phyloP scores from a whole-genome alignment of 2,888 invertebrate species.

The Cheilosia soror region DNA sequence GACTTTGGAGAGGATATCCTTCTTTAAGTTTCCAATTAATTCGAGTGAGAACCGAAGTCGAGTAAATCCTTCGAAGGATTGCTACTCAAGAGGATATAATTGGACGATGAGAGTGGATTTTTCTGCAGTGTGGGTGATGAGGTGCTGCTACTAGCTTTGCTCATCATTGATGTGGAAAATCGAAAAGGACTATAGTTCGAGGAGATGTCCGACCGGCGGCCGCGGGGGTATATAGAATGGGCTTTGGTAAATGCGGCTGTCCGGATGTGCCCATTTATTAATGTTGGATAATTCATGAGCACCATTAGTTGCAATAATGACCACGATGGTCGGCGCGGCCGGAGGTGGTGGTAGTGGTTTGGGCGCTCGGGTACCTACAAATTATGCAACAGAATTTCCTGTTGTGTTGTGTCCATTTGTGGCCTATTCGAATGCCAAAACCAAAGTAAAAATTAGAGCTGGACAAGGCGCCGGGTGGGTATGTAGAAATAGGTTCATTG shows the following conservation, averaged over 20 bases:
- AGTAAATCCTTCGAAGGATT: slow-evolving; percentile 66
- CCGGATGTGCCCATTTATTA: slow-evolving; percentile 73
- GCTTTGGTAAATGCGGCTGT: slow-evolving; percentile 54
- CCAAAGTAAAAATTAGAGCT: slow-evolving; percentile 61
- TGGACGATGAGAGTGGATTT: slow-evolving; percentile 54
- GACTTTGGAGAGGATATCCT: slow-evolving; percentile 71
- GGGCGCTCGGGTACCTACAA: slow-evolving; percentile 19
- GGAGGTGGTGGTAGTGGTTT: not conserved
- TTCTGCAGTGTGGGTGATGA: slow-evolving; percentile 19
- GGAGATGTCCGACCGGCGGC: not conserved
- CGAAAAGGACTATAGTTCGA: slow-evolving; percentile 27
- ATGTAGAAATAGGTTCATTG: slow-evolving; percentile 13
- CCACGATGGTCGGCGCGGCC: slow-evolving; percentile 43
- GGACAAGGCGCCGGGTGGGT: slow-evolving; percentile 5
- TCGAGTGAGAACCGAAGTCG: slow-evolving; percentile 72
- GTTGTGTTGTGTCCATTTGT: slow-evolving; percentile 70
- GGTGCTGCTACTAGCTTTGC: slow-evolving; percentile 1
- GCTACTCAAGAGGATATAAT: slow-evolving; percentile 56
- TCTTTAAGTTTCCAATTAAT: slow-evolving; percentile 76
- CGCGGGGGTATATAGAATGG: slow-evolving; percentile 11
- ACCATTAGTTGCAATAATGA: slow-evolving; percentile 80
- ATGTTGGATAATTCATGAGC: slow-evolving; percentile 79
- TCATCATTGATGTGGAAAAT: slow-evolving; percentile 70
- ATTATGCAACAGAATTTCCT: slow-evolving; percentile 70
- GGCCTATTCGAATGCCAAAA: slow-evolving; percentile 70